Base-by-base conservation (phyloP, 1,140 invertebrate species). In the Drosophila chauvacae region DNA sequence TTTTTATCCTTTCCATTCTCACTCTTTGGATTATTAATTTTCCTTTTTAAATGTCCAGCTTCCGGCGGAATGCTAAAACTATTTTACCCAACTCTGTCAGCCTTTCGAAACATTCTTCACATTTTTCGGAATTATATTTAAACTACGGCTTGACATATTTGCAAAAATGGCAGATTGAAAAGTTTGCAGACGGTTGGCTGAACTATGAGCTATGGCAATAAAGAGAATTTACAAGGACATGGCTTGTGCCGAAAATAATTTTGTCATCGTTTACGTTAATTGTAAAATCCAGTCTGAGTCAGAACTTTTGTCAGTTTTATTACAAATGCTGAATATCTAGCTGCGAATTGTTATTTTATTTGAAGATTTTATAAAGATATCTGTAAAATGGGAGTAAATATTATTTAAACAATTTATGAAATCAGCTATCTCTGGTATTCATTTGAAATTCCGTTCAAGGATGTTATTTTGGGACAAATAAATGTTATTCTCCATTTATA, bases 31-130 rank as follows among this genome's bases (percentile, higher is more conserved):
- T 35, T 53, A 44, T 65, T 14, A 14, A 18, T 42, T 23, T 10
- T 14, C 20, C 35, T 7, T 56, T 60, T 63, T 44, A 33, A 33
- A 33, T n/a, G 11, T 16, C 9, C 37, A 30, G 26, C 23, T 33
- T 57, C 18, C 13, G n/a, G 30, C 11, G 30, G n/a, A 71, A 71
- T 71, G 20, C 53, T 7, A 0, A 23, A 59, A 72, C 70, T 72
- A 72, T 72, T 72, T 50, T 16, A 14, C 28, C 14, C 16, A 72
- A 72, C 66, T 72, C 69, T 39, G 35, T 48, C 41, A 53, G 44
- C 20, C 33, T 58, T 57, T 10, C 10, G 20, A 35, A 55, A 28
- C 9, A 58, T 59, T 41, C 57, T 59, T 50, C 0, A 26, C 47
- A 58, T 71, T 48, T 23, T 28, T 47, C 39, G 14, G 7, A 33